Conservation (phyloP, 2,113 vertebrate genomes). For the Pygoscelis adeliae region DNA sequence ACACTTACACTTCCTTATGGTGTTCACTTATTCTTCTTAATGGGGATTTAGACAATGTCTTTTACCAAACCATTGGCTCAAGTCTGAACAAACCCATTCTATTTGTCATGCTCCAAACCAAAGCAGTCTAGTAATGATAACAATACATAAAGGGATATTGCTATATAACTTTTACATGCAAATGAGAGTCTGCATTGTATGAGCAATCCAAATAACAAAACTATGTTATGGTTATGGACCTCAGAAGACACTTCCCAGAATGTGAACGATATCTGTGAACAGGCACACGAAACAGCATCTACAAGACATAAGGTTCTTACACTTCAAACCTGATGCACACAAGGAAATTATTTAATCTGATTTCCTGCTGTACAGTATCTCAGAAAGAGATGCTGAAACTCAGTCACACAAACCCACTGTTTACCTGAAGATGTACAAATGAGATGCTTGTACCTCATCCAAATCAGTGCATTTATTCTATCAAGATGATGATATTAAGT, state of each 20-base stretch:
- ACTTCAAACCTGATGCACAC: not conserved
- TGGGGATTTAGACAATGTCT: not conserved
- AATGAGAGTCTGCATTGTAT: not conserved
- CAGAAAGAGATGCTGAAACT: not conserved
- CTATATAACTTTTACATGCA: not conserved
- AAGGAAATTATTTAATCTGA: not conserved
- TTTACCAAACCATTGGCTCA: not conserved
- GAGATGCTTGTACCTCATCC: not conserved
- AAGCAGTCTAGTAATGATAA: not conserved
- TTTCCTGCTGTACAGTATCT: not conserved
- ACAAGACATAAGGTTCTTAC: not conserved
- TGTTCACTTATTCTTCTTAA: conserved; percentile 24
- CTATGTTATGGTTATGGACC: not conserved
- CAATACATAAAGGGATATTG: not conserved
- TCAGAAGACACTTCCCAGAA: not conserved
- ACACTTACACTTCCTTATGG: not conserved
- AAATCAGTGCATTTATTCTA: not conserved
- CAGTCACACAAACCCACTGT: not conserved
- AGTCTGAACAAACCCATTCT: not conserved
- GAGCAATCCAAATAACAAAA: not conserved
- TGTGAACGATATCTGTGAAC: not conserved
- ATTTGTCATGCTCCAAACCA: conserved; percentile 9
- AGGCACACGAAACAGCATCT: not conserved
- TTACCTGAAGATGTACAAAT: not conserved
- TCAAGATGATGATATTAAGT: not conserved